These are phyloP conservation scores for Drosophila melanica DNA, from an alignment of 1,140 invertebrate genomes.

Conservation along the genomic window DNA sequence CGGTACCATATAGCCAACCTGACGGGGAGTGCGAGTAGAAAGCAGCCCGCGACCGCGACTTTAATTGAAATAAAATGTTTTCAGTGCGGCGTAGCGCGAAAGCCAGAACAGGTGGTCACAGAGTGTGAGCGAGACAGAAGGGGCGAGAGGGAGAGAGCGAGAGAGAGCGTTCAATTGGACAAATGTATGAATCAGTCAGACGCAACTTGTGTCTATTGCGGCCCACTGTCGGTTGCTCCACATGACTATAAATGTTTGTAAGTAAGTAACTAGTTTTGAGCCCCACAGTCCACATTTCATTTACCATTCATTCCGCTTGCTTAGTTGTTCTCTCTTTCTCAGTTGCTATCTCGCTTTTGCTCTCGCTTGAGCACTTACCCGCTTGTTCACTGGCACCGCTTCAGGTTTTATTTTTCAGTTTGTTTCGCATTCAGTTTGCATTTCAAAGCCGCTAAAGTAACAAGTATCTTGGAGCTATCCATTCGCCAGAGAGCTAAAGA, in stretches of 20 bases:
- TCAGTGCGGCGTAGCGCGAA: conserved; percentile 19
- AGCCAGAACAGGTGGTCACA: conserved; percentile 24
- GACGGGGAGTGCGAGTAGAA: not conserved
- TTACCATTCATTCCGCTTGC: conserved; percentile 58
- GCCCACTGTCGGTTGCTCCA: conserved; percentile 61
- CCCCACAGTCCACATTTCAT: conserved; percentile 58
- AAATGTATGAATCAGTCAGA: conserved; percentile 45
- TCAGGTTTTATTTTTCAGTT: conserved; percentile 42
- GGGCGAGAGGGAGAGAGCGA: conserved; percentile 1
- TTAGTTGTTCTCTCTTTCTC: conserved; percentile 4
- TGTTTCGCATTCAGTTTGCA: conserved; percentile 71
- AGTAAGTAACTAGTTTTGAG: conserved; percentile 75
- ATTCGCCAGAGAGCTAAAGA: conserved; percentile 44
- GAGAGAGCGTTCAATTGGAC: conserved; percentile 21
- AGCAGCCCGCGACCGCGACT: conserved; percentile 48
- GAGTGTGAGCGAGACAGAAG: not conserved
- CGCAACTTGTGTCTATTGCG: conserved; percentile 37
- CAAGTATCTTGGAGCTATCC: conserved; percentile 78
- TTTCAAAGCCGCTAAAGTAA: conserved; percentile 81
- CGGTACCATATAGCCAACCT: conserved; percentile 35
- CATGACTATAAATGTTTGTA: conserved; percentile 73
- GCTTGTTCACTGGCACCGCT: conserved; percentile 72
- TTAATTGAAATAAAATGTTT: conserved; percentile 79
- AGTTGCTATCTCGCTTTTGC: not conserved
- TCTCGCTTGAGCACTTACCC: conserved; percentile 30